Base-by-base conservation (phyloP, 2,113 vertebrate species). In the Nettapus auritus region DNA sequence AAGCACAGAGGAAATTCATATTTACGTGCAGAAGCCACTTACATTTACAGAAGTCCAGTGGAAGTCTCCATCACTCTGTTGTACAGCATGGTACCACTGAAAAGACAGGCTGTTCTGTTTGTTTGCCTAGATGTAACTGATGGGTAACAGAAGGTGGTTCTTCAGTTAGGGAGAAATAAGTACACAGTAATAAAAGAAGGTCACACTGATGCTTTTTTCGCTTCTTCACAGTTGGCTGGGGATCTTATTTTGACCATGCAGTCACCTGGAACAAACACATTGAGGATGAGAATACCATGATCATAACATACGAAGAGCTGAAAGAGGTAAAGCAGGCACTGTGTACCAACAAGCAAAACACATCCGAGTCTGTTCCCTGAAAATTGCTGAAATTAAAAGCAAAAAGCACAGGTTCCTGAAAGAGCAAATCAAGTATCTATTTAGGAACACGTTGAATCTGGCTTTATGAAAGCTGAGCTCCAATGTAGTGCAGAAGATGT, bases 231-330 rank as follows among this genome's bases (percentile, higher is more conserved):
- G 98, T 98, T 36, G 20, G 73, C 62, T 99, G 98, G 98, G 98
- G 98, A 42, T 99, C 98, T 19, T 99, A 98, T 97, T 99, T 99
- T 96, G 98, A 98, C 62, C 97, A 98, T 42, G 98, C 96, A 60
- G 53, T 98, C 50, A 97, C 94, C 46, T 99, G 98, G 98, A 98
- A 98, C 80, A 97, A 98, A 74, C 97, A 95, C 81, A 94, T 94
- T 86, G 97, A 98, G 34, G 96, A 98, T 83, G 97, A 98, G 50
- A 97, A 97, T 42, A 74, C 98, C 68, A 88, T 98, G 96, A 16
- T 98, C 3, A 57, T 98, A 74, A 97, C 97, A 52, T 98, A 98
- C 42, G 98, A 99, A 95, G 97, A 98, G 36, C 57, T 98, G 55
- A 98, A 98, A 97, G 92, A 98, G 97, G 98, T 98, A 75, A 95